Conservation (phyloP, 1,140 invertebrate species). For the Uloborus diversus region DNA sequence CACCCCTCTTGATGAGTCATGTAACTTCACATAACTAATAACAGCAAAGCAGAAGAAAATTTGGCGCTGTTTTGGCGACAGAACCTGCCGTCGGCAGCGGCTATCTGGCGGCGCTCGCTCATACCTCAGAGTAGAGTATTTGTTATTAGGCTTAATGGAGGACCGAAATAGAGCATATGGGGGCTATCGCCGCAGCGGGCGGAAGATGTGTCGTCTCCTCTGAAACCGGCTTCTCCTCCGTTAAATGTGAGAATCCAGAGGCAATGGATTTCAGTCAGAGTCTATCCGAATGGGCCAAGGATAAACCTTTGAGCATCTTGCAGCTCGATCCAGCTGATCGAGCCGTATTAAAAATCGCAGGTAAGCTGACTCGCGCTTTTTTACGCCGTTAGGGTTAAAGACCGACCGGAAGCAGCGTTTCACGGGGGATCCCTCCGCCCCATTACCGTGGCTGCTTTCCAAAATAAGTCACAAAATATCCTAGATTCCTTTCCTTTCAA, state of each 20-base stretch:
- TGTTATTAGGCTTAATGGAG: slow-evolving; percentile 55
- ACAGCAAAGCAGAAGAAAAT: slow-evolving; percentile 1
- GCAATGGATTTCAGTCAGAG: slow-evolving; percentile 55
- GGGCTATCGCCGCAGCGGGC: not conserved
- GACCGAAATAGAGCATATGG: slow-evolving; percentile 43
- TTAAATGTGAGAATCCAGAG: slow-evolving; percentile 2
- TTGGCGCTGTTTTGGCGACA: slow-evolving; percentile 46
- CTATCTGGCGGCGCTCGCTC: not conserved
- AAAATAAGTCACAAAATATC: slow-evolving; percentile 45
- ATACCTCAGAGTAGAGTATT: slow-evolving; percentile 8
- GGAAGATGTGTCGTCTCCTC: not conserved
- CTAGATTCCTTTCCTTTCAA: not conserved
- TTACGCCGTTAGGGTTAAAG: slow-evolving; percentile 52
- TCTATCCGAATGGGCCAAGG: slow-evolving; percentile 86
- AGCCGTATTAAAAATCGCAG: slow-evolving; percentile 93
- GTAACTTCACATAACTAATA: too few species aligned
- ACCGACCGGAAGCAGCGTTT: slow-evolving; percentile 27
- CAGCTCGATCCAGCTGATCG: slow-evolving; percentile 93
- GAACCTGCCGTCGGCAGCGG: slow-evolving; percentile 22
- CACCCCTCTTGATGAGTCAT: not conserved
- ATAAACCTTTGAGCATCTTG: slow-evolving; percentile 93
- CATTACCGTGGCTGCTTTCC: slow-evolving; percentile 4
- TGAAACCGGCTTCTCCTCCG: slow-evolving; percentile 40
- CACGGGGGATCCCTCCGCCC: slow-evolving; percentile 15
- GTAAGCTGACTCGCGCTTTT: slow-evolving; percentile 70